Percentiles rank a stretch among this genome's conserved stretches.
These are phyloP conservation scores for Microcebus griseorufus DNA, from an alignment of 2,113 vertebrate genomes.

Conservation along the genomic window DNA sequence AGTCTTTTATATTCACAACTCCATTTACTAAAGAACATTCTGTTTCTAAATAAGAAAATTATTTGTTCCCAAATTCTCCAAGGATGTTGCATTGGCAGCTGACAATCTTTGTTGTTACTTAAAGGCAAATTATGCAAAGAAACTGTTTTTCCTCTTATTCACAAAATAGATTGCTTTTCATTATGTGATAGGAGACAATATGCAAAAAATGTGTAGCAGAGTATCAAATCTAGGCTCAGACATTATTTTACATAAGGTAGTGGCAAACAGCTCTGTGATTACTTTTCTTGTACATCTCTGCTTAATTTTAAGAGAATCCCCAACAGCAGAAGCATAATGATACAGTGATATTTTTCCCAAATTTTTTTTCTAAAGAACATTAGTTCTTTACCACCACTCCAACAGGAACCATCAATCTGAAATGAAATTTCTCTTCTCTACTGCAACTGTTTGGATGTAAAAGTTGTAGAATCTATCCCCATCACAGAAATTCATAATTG, in stretches of 20 bases:
- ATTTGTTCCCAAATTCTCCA: conserved; percentile 27
- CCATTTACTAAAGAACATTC: conserved; percentile 55
- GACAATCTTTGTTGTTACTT: conserved; percentile 43
- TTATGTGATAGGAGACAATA: neutral
- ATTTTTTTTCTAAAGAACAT: neutral
- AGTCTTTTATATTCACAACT: conserved; percentile 38
- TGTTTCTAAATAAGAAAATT: conserved; percentile 49
- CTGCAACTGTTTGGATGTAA: conserved; percentile 3
- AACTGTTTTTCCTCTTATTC: neutral
- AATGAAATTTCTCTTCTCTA: conserved; percentile 34
- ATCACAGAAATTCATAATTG: conserved; percentile 18
- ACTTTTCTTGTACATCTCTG: neutral
- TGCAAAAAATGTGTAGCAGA: neutral
- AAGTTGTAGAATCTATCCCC: neutral
- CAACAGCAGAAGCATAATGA: neutral
- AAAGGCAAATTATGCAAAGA: conserved; percentile 31
- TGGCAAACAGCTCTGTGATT: neutral
- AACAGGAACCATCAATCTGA: neutral
- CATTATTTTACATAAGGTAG: neutral
- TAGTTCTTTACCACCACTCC: neutral
- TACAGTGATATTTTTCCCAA: neutral
- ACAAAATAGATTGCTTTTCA: conserved; percentile 12
- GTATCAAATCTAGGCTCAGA: neutral
- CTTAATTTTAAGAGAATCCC: conserved; percentile 5
- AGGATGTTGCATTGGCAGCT: conserved; percentile 38